These are phyloP conservation scores for Halesus radiatus DNA, from an alignment of 1,140 invertebrate genomes.

Conservation along the genomic window DNA sequence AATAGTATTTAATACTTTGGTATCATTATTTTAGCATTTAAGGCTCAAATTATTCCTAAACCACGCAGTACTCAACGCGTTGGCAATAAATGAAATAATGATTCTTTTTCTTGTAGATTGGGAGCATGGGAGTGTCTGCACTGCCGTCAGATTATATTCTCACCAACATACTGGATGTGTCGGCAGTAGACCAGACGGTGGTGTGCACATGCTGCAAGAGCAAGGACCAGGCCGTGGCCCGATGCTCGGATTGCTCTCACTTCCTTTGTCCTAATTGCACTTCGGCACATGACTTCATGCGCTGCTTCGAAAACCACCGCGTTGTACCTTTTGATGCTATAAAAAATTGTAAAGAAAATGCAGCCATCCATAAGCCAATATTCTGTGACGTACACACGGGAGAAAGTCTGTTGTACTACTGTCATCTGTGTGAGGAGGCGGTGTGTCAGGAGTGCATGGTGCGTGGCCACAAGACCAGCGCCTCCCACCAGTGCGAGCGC, in stretches of 20 bases:
- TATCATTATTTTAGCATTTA: too few relatives aligned
- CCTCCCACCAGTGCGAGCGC: conserved; percentile 83
- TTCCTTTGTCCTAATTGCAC: conserved; percentile 94
- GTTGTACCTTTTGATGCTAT: conserved; percentile 91
- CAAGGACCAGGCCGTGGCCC: conserved; percentile 90
- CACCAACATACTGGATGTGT: conserved; percentile 88
- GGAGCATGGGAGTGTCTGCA: conserved; percentile 77
- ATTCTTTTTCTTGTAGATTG: conserved; percentile 18
- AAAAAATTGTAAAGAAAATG: conserved; percentile 79
- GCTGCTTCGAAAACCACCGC: conserved; percentile 93
- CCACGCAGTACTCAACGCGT: background rate
- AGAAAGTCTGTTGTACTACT: conserved; percentile 87
- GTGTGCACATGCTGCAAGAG: conserved; percentile 91
- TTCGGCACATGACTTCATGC: conserved; percentile 93
- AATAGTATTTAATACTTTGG: too few relatives aligned
- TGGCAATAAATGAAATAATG: background rate
- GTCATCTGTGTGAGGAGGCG: conserved; percentile 84
- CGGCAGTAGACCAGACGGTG: conserved; percentile 82
- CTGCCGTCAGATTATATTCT: conserved; percentile 87
- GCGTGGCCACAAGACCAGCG: conserved; percentile 82
- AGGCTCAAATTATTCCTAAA: background rate
- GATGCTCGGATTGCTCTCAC: conserved; percentile 94
- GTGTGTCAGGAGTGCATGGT: conserved; percentile 88
- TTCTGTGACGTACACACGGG: conserved; percentile 82
- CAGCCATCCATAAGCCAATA: conserved; percentile 86